A percentile compares a stretch with the other conserved stretches of the same genome.
These are phyloP conservation scores for Camarhynchus parvulus DNA, from an alignment of 2,113 vertebrate species.

Conservation along the genomic window DNA sequence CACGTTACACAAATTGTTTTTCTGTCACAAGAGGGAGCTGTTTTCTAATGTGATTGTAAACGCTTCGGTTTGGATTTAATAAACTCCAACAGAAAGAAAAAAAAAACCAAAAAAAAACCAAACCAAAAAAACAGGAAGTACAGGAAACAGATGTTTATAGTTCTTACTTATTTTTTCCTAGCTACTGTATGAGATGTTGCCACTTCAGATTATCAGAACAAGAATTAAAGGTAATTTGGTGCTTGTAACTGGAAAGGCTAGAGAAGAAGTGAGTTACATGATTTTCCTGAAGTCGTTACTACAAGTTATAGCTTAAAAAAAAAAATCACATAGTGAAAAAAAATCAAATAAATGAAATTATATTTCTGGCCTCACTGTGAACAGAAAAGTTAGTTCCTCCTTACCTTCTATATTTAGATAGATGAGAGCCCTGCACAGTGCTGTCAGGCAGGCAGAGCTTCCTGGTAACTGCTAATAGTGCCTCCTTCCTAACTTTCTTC, in stretches of 20 bases:
- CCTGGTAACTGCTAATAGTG: background rate
- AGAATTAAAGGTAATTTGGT: background rate
- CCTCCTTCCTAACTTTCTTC: background rate
- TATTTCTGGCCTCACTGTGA: background rate
- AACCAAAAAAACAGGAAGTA: background rate
- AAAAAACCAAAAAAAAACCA: background rate
- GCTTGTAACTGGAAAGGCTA: background rate
- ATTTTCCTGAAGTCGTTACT: background rate
- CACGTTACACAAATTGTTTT: background rate
- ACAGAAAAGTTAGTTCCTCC: background rate
- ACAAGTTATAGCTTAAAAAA: background rate
- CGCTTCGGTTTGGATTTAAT: background rate
- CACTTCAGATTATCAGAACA: background rate
- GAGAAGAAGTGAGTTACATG: background rate
- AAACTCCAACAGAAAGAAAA: background rate
- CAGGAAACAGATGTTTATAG: slow-evolving; percentile 13
- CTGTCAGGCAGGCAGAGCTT: background rate
- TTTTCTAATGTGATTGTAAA: slow-evolving; percentile 50
- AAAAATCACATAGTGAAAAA: background rate
- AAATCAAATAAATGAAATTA: background rate
- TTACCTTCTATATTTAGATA: background rate
- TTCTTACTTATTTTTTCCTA: background rate
- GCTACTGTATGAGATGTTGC: background rate
- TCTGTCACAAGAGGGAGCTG: slow-evolving; percentile 74
- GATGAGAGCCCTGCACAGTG: background rate